Conservation (phyloP, 2,888 invertebrate genomes). For the Merodon equestris region DNA sequence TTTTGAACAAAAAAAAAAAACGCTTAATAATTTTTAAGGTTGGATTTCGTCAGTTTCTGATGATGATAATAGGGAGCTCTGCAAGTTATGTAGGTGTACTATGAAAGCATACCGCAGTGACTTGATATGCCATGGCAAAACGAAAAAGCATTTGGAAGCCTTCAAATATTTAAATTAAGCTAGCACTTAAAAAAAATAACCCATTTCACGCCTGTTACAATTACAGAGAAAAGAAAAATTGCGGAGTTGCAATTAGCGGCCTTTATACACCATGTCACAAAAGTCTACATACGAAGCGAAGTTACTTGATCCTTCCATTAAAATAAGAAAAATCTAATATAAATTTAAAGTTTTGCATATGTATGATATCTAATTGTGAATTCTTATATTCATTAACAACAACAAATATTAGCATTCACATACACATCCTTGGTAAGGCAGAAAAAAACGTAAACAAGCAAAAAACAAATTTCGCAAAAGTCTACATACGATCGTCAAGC, state of each 20-base stretch:
- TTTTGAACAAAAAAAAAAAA: no score
- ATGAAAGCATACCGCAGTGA: neutral
- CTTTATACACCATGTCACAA: slow-evolving; percentile 14
- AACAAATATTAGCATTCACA: no score
- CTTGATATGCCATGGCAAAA: slow-evolving; percentile 1
- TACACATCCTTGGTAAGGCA: no score
- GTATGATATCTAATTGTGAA: no score
- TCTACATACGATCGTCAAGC: no score
- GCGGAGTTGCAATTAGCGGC: slow-evolving; percentile 23
- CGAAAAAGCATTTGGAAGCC: slow-evolving; percentile 8
- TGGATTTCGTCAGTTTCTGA: no score
- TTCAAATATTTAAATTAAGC: neutral
- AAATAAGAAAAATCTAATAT: slow-evolving; percentile 6
- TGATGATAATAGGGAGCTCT: neutral
- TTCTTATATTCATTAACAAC: no score
- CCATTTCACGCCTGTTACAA: neutral
- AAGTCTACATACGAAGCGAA: no score
- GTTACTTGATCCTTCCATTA: neutral
- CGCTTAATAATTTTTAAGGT: no score
- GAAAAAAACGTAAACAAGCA: no score
- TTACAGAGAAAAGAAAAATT: slow-evolving; percentile 17
- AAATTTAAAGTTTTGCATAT: no score
- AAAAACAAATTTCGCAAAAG: no score
- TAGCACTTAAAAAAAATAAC: slow-evolving; percentile 5
- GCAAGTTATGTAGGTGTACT: neutral